Conservation (phyloP, 2,797 vertebrate genomes). For the Hypotaenidia okinawae region DNA sequence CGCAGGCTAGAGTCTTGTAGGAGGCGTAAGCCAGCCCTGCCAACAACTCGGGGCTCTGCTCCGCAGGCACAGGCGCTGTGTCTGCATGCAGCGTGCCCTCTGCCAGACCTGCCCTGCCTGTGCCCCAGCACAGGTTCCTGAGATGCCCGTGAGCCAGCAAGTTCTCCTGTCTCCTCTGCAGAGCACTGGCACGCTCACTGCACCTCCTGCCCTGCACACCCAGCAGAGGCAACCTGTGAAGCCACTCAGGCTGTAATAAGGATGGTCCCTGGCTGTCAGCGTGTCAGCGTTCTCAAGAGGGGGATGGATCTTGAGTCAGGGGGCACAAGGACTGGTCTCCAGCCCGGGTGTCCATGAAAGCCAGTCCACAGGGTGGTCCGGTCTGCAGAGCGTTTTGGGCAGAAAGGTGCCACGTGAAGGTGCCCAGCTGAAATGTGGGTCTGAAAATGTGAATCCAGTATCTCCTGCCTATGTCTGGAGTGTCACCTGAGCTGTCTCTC, state of each 20-base stretch:
- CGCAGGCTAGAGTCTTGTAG: neutral
- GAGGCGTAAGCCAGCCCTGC: conserved; percentile 19
- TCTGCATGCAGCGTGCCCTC: neutral
- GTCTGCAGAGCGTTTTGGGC: neutral
- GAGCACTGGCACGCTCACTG: neutral
- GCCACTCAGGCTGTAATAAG: neutral
- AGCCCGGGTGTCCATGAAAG: neutral
- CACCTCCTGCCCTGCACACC: neutral
- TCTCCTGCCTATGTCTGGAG: neutral
- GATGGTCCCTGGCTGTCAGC: neutral
- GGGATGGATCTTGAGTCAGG: neutral
- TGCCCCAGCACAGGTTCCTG: no score
- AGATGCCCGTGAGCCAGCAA: no score
- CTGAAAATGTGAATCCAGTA: neutral
- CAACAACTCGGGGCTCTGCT: neutral
- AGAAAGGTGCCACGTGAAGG: neutral
- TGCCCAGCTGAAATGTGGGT: neutral
- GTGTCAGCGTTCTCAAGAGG: neutral
- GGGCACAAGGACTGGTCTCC: neutral
- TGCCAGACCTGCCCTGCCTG: neutral
- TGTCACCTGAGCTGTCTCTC: neutral
- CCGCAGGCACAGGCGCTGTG: rapidly evolving
- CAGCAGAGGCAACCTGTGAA: neutral
- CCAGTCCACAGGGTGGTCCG: neutral
- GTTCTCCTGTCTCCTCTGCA: rapidly evolving